These are phyloP conservation scores for Vesta saturnalis DNA, from an alignment of 2,888 invertebrate species.

Conservation along the genomic window DNA sequence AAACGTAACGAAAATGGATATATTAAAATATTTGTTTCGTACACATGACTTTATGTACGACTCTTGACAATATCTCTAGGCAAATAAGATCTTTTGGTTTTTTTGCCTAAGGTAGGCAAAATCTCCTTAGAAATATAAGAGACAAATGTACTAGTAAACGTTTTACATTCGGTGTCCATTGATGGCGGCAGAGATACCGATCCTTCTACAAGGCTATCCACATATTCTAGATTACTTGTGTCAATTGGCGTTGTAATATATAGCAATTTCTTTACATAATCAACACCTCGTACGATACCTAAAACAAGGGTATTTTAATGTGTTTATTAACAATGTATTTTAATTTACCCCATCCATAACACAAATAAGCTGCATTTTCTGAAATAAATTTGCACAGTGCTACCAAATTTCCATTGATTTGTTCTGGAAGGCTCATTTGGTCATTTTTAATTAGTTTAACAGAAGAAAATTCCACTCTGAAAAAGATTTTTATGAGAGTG, in stretches of 20 bases:
- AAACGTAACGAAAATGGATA: no score
- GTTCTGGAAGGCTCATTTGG: slow-evolving; percentile 57
- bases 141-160: slow-evolving; percentile 52
- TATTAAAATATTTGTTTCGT: no score
- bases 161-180: slow-evolving; percentile 54
- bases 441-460: slow-evolving; percentile 56
- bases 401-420: slow-evolving; percentile 75
- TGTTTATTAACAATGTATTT: slow-evolving; percentile 10
- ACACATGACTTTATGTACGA: no score
- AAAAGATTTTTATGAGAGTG: slow-evolving; percentile 51
- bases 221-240: slow-evolving; percentile 60
- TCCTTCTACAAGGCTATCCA: slow-evolving; percentile 65
- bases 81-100: slow-evolving; percentile 52
- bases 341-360: slow-evolving; percentile 75
- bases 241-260: slow-evolving; percentile 74
- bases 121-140: slow-evolving; percentile 54
- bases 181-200: slow-evolving; percentile 55
- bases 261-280: slow-evolving; percentile 66
- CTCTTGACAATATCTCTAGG: slow-evolving; percentile 10
- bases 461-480: slow-evolving; percentile 66
- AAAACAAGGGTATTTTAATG: slow-evolving; percentile 41
- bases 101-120: slow-evolving; percentile 48
- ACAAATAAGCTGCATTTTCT: slow-evolving; percentile 58
- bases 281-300: slow-evolving; percentile 80
- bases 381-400: slow-evolving; percentile 66